Evolutionary conservation across 2,797 vertebrate species (phyloP).

Genomic region (Molossus alvarezi): DNA sequence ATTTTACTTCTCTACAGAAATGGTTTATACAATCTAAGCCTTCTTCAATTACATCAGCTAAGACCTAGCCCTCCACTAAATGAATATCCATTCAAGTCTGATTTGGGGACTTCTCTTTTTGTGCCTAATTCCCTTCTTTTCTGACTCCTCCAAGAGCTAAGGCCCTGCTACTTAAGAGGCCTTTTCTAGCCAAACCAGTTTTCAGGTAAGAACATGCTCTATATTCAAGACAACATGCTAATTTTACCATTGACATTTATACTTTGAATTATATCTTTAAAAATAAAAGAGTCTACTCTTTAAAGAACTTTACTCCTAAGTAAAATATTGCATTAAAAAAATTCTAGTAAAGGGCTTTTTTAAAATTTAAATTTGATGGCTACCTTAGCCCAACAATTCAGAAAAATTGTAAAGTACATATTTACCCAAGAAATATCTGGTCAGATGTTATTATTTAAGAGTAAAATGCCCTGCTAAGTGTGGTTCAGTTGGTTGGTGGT

Average conservation of each 20-base stretch:
- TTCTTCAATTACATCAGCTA: not conserved
- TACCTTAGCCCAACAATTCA: not conserved
- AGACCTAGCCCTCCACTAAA: not conserved
- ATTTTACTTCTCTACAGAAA: conserved; percentile 14
- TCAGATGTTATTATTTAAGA: not conserved
- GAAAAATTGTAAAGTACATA: not conserved
- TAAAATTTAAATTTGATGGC: not conserved
- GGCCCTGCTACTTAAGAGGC: not conserved
- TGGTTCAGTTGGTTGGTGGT: too few relatives aligned
- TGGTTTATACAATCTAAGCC: not conserved
- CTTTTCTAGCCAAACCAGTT: not conserved
- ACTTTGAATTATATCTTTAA: conserved; percentile 6
- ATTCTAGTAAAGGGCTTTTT: not conserved
- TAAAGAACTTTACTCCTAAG: not conserved
- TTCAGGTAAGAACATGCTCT: not conserved
- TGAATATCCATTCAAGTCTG: not conserved
- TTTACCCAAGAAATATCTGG: not conserved
- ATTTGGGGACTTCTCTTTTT: not conserved
- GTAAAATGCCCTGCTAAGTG: not conserved
- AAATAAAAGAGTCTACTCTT: not conserved
- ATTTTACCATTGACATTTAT: not conserved
- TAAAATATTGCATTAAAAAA: not conserved
- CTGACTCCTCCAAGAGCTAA: not conserved
- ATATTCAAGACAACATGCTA: not conserved
- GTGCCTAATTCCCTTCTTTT: not conserved